Evolutionary conservation across 2,113 vertebrate species (phyloP), one percentile per base, ranked within the genome.

Genomic region (Amazona guildingii): DNA sequence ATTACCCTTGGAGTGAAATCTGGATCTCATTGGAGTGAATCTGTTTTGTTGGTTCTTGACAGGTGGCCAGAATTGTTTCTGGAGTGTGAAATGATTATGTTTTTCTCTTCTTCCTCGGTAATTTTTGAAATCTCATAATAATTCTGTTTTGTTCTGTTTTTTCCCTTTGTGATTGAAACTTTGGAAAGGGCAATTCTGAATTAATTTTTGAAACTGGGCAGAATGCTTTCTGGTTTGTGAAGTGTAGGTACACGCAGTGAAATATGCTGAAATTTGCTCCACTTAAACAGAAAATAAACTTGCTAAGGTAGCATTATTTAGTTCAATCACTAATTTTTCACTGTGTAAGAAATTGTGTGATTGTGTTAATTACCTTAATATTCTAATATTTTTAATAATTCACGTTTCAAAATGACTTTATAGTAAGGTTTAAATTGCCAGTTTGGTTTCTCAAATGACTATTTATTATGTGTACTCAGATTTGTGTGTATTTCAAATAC

Each of bases 1-100:
- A 78, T 92, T 94, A 51, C 55, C 87, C 69, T 82, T 78, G 74
- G 55, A n/a, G 52, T 82, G 78, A 90, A 87, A 75, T 87, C 66
- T 87, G 55, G 31, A 49, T 82, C 51, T 90, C 28, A 13, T 24
- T 81, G 90, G 54, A 69, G 44, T 84, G 21, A 86, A 66, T 69
- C 31, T 69, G 54, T 76, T 93, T 39, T 52, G 29, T 67, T 29
- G 24, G 15, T 80, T 63, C 29, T 23, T 91, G 82, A 63, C 23
- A 28, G 6, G 17, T 63, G 54, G 55, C 46, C 46, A 70, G 85
- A 78, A 78, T 82, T 87, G 49, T 81, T 90, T 51, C 51, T 0
- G 0, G 7, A 51, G 55, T 87, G 14, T 66, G 23, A 54, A 69
- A 39, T 8, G 43, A 19, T 46, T 72, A 17, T 0, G 0, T 51